These are phyloP conservation scores for Urechis unicinctus DNA, from an alignment of 2,888 invertebrate genomes.

Conservation along the genomic window DNA sequence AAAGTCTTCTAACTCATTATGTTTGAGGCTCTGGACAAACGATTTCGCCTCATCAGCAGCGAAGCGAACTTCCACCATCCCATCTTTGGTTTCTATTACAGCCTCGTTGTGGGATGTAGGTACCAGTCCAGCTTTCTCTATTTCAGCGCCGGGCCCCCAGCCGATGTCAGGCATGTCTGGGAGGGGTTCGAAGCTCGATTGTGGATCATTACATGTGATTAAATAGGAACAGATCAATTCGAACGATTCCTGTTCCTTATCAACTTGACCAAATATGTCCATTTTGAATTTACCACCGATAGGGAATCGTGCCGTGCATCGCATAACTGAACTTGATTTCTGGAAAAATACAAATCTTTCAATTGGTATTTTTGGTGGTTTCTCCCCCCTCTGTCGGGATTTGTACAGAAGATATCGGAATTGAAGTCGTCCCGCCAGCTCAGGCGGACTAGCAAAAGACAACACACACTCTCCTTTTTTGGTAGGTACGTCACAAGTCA, in stretches of 20 bases:
- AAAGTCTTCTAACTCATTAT: slow-evolving; percentile 25
- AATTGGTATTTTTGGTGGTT: slow-evolving; percentile 24
- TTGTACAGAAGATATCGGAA: slow-evolving; percentile 41
- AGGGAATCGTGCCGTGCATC: slow-evolving; percentile 34
- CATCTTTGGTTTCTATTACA: slow-evolving; percentile 37
- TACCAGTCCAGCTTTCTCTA: slow-evolving; percentile 32
- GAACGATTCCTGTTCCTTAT: slow-evolving; percentile 32
- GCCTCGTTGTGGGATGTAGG: slow-evolving; percentile 37
- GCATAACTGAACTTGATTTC: slow-evolving; percentile 29
- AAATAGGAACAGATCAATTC: slow-evolving; percentile 43
- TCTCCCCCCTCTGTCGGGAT: background rate
- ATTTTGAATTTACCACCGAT: slow-evolving; percentile 38
- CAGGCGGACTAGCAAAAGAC: slow-evolving; percentile 29
- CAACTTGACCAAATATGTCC: slow-evolving; percentile 42
- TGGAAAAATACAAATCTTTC: slow-evolving; percentile 42
- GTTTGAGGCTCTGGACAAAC: slow-evolving; percentile 36
- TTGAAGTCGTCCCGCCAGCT: slow-evolving; percentile 27
- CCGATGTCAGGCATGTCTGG: slow-evolving; percentile 44
- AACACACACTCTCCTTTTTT: slow-evolving; percentile 36
- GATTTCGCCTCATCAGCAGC: slow-evolving; percentile 29
- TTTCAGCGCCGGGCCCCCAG: slow-evolving; percentile 40
- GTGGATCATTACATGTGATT: slow-evolving; percentile 30
- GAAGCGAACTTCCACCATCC: slow-evolving; percentile 36
- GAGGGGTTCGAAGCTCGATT: slow-evolving; percentile 31
- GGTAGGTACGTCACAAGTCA: slow-evolving; percentile 27